Conservation (phyloP, 2,797 vertebrate species). For the Salmo trutta region DNA sequence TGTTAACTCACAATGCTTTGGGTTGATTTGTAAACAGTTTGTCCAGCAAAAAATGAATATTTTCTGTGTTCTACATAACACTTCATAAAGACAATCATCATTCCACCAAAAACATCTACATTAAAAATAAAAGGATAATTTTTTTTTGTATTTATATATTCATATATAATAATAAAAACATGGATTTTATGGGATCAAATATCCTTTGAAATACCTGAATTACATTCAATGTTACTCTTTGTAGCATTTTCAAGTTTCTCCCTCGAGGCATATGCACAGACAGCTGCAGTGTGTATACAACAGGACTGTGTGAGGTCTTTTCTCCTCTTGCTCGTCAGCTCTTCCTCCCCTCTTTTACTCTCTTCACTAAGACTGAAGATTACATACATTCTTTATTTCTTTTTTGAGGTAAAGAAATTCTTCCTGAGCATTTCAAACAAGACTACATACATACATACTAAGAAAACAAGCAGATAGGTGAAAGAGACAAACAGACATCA, state of each 20-base stretch:
- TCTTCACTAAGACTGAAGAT: constrained; percentile 81
- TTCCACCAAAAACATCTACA: constrained; percentile 80
- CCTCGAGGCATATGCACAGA: constrained; percentile 84
- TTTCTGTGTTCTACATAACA: constrained; percentile 74
- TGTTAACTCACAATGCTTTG: constrained; percentile 48
- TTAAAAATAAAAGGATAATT: constrained; percentile 74
- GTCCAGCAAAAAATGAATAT: constrained; percentile 78
- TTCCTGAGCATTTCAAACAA: constrained; percentile 87
- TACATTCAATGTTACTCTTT: constrained; percentile 96
- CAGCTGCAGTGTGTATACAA: constrained; percentile 71
- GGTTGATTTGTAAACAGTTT: constrained; percentile 66
- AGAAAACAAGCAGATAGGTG: constrained; percentile 65
- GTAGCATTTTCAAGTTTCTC: constrained; percentile 92
- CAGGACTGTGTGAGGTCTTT: constrained; percentile 71
- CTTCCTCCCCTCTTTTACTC: constrained; percentile 48
- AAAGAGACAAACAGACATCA: constrained; percentile 66
- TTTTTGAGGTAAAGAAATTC: constrained; percentile 86
- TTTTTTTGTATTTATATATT: constrained; percentile 70
- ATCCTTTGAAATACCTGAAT: constrained; percentile 89
- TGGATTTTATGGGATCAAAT: constrained; percentile 85
- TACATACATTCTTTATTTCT: constrained; percentile 86
- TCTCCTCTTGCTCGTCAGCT: constrained; percentile 35
- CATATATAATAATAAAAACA: constrained; percentile 83
- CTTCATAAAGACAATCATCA: constrained; percentile 79
- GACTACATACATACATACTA: constrained; percentile 75